Percentiles rank a stretch among this genome's conserved stretches.
These are phyloP conservation scores for Mormyrus lacerda DNA, from an alignment of 2,113 vertebrate genomes.

Conservation along the genomic window DNA sequence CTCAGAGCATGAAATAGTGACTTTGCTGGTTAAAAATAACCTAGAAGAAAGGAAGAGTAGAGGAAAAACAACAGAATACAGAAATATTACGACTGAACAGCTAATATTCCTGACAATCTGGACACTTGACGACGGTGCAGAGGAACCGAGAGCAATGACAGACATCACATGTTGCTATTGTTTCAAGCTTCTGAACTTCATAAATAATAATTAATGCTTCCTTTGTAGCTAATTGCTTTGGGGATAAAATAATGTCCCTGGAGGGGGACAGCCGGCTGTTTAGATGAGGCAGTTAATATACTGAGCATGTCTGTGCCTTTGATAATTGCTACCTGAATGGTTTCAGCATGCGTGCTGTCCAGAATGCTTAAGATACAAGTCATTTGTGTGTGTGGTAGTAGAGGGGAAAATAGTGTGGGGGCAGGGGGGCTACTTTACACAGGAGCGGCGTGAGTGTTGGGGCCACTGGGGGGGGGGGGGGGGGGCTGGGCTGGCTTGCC, in stretches of 20 bases:
- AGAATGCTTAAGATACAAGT: neutral
- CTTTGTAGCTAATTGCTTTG: neutral
- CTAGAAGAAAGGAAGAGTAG: neutral
- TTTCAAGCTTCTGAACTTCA: neutral
- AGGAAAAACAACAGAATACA: neutral
- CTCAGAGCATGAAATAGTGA: neutral
- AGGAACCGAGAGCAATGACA: neutral
- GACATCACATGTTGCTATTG: neutral
- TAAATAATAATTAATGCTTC: neutral
- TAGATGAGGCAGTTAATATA: neutral
- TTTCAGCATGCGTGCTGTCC: neutral
- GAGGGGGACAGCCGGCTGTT: neutral
- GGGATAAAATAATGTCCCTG: neutral
- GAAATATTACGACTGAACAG: neutral
- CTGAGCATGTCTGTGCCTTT: neutral
- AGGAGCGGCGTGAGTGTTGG: neutral
- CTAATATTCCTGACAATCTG: neutral
- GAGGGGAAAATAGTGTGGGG: neutral
- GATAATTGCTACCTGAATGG: neutral
- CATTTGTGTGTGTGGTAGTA: neutral
- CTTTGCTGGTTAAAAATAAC: slow-evolving; percentile 4
- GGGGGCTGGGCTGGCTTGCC: neutral
- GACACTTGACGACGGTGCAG: neutral
- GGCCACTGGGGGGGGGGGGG: neutral
- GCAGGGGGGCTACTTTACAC: neutral